Percentiles rank a stretch among this genome's conserved stretches.
These are phyloP conservation scores for Epistrophe eligans DNA, from an alignment of 2,888 invertebrate species.

Conservation along the genomic window DNA sequence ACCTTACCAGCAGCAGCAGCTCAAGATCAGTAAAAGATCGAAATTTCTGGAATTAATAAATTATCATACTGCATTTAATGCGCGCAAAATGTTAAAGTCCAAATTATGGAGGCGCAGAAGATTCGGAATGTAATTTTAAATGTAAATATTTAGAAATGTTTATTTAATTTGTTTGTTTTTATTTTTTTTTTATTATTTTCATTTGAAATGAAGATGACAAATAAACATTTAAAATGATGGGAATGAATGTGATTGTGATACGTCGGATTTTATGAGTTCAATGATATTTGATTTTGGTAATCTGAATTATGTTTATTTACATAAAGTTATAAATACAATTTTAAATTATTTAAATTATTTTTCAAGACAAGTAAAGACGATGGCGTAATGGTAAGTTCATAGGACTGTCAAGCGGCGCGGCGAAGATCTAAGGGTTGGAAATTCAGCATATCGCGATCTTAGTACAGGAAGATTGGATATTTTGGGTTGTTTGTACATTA, in stretches of 20 bases:
- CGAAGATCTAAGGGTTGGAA: too few species aligned
- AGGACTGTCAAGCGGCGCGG: too few species aligned
- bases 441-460: too few species aligned
- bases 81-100: background rate
- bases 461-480: too few species aligned
- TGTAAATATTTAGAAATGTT: slow-evolving; percentile 57
- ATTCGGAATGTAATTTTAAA: slow-evolving; percentile 19
- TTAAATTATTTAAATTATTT: too few species aligned
- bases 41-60: slow-evolving; percentile 2
- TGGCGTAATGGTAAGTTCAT: too few species aligned
- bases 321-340: too few species aligned
- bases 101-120: background rate
- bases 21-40: slow-evolving; percentile 38
- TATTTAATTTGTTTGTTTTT: slow-evolving; percentile 13
- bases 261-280: background rate
- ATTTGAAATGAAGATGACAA: slow-evolving; percentile 15
- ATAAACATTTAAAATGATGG: slow-evolving; percentile 13
- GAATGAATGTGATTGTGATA: background rate
- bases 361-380: too few species aligned
- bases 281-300: slow-evolving; percentile 31
- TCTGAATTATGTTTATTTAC: background rate
- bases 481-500: too few species aligned
- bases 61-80: slow-evolving; percentile 10
- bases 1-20: too few species aligned
- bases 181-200: background rate